Base-by-base conservation (phyloP, 1,140 invertebrate species). In the Thaumetopoea pityocampa region DNA sequence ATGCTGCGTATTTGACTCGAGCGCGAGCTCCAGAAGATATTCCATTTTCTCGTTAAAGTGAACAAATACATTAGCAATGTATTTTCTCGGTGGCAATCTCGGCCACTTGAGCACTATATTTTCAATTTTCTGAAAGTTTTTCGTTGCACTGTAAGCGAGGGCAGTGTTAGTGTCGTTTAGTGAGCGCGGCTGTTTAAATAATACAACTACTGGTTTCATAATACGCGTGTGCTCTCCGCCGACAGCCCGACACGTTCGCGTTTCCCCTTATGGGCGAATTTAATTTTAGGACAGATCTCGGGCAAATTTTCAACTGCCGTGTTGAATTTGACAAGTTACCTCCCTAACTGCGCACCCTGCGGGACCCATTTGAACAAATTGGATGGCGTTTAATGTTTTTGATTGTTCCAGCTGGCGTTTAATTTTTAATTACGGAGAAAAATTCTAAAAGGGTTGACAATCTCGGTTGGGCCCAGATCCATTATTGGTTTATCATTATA, bases 261-360 rank as follows among this genome's bases (percentile, higher is more conserved):
- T n/a, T 19, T 16, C 12, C 20, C 4, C 16, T 33, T n/a, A 26
- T 6, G 33, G 29, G 16, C 14, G 5, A 42, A 24, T 45, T 36
- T 11, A 45, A 36, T 30, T 36, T 36, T 7, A 22, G 30, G 22
- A 28, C 4, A 34, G 37, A 42, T 42, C 38, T 42, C 18, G 16
- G 35, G 28, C 11, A 32, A 38, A 47, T 23, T 38, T 33, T n/a
- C 19, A 18, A 18, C 14, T 38, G 29, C 11, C 28, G 28, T 27
- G 35, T 38, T 36, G 24, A 35, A 37, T 51, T 51, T 44, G 48
- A 51, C 48, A 51, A 51, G 40, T 44, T 44, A 44, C 19, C 40
- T 26, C 33, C n/a, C 34, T 44, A 51, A 44, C 24, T 24, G 14
- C 5, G 8, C n/a, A 9, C 23, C 26, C 6, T 11, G 26, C 30